phyloP scores from a whole-genome alignment of 30 jellyfish, hydroid and myxozoan species.

The Hydra vulgaris region DNA sequence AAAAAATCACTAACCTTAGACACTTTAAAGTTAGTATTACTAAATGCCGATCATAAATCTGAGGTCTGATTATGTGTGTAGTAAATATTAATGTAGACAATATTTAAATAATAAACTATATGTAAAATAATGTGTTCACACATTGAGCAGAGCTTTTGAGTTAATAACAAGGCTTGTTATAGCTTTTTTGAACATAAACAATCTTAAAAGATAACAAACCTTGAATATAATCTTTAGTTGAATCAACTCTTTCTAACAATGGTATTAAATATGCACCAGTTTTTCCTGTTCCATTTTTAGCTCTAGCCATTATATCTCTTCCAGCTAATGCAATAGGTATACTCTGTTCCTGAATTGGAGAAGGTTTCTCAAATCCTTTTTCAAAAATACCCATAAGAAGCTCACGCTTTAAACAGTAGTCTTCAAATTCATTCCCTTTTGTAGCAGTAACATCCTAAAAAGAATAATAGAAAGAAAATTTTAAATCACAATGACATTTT shows the following conservation, averaged over 20 bases:
- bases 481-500: not conserved
- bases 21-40: no score
- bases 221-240: conserved; percentile 51
- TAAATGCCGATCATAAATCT: no score
- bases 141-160: no score
- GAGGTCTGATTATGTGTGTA: no score
- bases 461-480: not conserved
- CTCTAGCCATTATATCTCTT: conserved; percentile 87
- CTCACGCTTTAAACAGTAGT: conserved; percentile 72
- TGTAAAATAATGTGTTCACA: no score
- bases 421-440: conserved; percentile 87
- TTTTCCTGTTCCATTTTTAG: conserved; percentile 96
- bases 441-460: conserved; percentile 84
- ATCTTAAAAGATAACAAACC: conserved; percentile 37
- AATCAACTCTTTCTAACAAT: conserved; percentile 62
- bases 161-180: no score
- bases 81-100: no score
- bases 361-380: conserved; percentile 82
- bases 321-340: conserved; percentile 94
- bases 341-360: conserved; percentile 95
- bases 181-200: no score
- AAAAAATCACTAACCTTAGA: no score
- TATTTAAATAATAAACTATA: no score
- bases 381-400: conserved; percentile 88
- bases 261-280: conserved; percentile 93